Conservation (phyloP, 1,140 invertebrate species). For the Brachionus sp. region DNA sequence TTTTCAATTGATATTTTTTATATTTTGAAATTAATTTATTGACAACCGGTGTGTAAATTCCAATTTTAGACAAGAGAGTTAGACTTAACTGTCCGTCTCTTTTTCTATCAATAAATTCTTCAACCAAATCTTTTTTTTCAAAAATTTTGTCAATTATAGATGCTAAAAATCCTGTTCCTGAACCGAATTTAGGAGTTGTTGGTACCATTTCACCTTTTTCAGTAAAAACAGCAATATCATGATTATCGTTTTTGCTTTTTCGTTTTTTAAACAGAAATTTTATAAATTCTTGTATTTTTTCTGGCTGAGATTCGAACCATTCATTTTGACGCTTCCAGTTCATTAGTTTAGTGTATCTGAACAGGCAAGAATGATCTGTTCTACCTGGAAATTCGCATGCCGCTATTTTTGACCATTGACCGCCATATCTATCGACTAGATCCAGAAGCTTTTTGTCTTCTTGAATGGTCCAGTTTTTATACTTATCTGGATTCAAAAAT, state of each 20-base stretch:
- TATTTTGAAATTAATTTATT: conserved; percentile 26
- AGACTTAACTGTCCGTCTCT: conserved; percentile 14
- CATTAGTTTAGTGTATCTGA: conserved; percentile 40
- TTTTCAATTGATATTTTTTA: conserved; percentile 18
- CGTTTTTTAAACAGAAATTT: conserved; percentile 24
- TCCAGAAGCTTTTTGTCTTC: conserved; percentile 35
- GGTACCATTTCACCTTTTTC: conserved; percentile 1
- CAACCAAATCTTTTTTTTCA: conserved; percentile 18
- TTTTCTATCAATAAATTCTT: conserved; percentile 37
- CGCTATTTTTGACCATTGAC: conserved; percentile 43
- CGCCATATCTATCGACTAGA: conserved; percentile 9
- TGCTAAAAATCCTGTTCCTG: background rate
- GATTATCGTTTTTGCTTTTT: background rate
- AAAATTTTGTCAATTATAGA: conserved; percentile 25
- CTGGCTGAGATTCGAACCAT: conserved; percentile 38
- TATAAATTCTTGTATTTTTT: conserved; percentile 40
- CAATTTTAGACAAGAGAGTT: conserved; percentile 24
- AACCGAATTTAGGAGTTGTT: conserved; percentile 22
- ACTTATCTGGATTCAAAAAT: conserved; percentile 41
- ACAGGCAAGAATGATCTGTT: conserved; percentile 34
- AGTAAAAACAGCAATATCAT: background rate
- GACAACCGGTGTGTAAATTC: conserved; percentile 25
- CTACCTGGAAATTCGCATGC: background rate
- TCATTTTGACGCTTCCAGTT: conserved; percentile 36
- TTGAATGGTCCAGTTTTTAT: conserved; percentile 33